Percentiles rank a stretch among this genome's conserved stretches.
Evolutionary conservation across 1,140 invertebrate genomes (phyloP).

Genomic region (Diuraphis noxia): DNA sequence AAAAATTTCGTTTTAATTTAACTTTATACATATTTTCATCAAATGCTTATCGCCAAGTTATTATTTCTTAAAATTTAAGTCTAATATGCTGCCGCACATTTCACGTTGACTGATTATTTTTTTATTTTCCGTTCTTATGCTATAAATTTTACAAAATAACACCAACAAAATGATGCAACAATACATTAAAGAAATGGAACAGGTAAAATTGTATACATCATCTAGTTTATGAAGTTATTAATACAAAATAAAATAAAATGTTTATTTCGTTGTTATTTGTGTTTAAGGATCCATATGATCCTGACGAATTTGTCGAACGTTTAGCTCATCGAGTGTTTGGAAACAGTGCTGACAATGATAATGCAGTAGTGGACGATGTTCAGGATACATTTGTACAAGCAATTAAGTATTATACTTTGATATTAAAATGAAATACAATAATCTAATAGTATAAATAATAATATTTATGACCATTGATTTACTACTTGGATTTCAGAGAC

Average conservation of each 20-base stretch:
- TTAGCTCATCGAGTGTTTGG: conserved; percentile 92
- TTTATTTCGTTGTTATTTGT: not conserved
- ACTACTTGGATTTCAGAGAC: conserved; percentile 62
- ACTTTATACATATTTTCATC: not conserved
- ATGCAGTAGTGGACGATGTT: conserved; percentile 77
- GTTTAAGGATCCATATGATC: conserved; percentile 88
- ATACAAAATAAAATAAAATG: not conserved
- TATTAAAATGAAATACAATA: not conserved
- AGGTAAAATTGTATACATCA: conserved; percentile 54
- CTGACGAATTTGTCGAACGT: conserved; percentile 95
- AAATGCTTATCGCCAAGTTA: not conserved
- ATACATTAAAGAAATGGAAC: conserved; percentile 58
- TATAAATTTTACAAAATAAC: not conserved
- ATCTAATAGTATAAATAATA: conserved; percentile 39
- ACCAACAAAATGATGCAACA: conserved; percentile 57
- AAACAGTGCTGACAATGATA: conserved; percentile 65
- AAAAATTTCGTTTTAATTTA: not conserved
- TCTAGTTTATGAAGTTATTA: not conserved
- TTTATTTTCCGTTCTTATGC: not conserved
- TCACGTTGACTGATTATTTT: not conserved
- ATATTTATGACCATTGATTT: not conserved
- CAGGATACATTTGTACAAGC: conserved; percentile 90
- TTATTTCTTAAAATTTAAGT: not conserved
- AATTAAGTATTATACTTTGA: conserved; percentile 69
- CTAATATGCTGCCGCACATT: not conserved